A percentile compares a stretch with the other conserved stretches of the same genome.
Evolutionary conservation across 2,113 vertebrate species (phyloP).

Genomic region (Galbula dea): DNA sequence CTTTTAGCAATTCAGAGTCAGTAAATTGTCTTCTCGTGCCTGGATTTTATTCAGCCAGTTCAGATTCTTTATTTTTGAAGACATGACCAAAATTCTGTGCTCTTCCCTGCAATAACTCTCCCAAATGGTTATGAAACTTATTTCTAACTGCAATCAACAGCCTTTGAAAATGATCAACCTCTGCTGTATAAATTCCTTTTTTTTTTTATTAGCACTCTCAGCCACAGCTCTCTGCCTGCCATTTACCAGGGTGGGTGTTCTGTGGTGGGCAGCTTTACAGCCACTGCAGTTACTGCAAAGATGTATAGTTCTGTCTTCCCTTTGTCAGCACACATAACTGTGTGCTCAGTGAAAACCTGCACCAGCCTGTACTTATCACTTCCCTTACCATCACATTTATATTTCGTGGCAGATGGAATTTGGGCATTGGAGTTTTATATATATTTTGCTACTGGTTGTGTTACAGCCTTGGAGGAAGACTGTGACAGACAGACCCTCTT

Average conservation of each 20-base stretch:
- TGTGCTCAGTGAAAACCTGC: accelerated
- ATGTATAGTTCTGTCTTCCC: not conserved
- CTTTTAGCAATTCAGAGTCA: conserved; percentile 4
- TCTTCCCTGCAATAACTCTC: not conserved
- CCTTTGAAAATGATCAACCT: not conserved
- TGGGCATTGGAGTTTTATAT: not conserved
- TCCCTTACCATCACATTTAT: not conserved
- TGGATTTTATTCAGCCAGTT: conserved; percentile 36
- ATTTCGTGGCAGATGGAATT: not conserved
- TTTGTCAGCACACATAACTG: not conserved
- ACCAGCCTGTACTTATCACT: accelerated
- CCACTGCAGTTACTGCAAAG: not conserved
- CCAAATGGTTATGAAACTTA: not conserved
- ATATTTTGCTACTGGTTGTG: not conserved
- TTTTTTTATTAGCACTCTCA: not conserved
- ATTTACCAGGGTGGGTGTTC: not conserved
- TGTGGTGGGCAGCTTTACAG: not conserved
- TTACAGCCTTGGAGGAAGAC: not conserved
- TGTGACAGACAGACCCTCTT: not conserved
- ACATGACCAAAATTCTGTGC: not conserved
- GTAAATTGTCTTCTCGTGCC: not conserved
- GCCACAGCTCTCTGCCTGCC: not conserved
- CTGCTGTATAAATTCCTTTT: not conserved
- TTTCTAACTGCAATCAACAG: not conserved
- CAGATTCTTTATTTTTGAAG: conserved; percentile 42